phyloP scores from a whole-genome alignment of 2,113 vertebrate species.

The Merops nubicus region DNA sequence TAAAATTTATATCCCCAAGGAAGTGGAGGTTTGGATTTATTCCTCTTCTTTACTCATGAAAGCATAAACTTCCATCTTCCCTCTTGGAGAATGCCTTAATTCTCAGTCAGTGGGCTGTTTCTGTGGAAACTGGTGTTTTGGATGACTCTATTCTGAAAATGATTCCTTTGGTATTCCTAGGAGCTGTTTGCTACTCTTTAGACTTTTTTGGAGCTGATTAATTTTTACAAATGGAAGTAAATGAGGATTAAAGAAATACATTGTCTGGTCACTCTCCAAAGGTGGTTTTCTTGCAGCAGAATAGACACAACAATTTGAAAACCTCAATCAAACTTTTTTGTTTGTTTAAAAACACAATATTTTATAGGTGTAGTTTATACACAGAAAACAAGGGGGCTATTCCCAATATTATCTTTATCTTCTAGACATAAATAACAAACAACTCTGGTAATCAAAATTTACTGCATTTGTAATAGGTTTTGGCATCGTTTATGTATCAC shows the following conservation, averaged over 20 bases:
- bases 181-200: background rate
- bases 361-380: constrained; percentile 69
- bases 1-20: background rate
- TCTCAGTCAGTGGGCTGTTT: background rate
- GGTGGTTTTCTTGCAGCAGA: background rate
- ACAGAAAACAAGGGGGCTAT: constrained; percentile 50
- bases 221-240: background rate
- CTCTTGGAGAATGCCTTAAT: background rate
- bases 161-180: background rate
- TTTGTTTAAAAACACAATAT: constrained; percentile 43
- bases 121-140: background rate
- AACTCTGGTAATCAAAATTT: constrained; percentile 75
- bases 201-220: background rate
- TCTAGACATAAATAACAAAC: constrained; percentile 73
- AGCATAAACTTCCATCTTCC: background rate
- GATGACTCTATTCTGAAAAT: background rate
- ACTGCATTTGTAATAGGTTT: constrained; percentile 72
- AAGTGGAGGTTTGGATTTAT: background rate
- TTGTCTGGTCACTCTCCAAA: background rate
- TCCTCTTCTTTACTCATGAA: background rate
- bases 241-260: background rate
- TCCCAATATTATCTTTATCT: constrained; percentile 75
- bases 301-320: constrained; percentile 1
- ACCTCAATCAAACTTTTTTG: constrained; percentile 1
- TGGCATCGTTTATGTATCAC: constrained; percentile 68